phyloP scores from a whole-genome alignment of 2,797 vertebrate species.

The Lepus townsendii region DNA sequence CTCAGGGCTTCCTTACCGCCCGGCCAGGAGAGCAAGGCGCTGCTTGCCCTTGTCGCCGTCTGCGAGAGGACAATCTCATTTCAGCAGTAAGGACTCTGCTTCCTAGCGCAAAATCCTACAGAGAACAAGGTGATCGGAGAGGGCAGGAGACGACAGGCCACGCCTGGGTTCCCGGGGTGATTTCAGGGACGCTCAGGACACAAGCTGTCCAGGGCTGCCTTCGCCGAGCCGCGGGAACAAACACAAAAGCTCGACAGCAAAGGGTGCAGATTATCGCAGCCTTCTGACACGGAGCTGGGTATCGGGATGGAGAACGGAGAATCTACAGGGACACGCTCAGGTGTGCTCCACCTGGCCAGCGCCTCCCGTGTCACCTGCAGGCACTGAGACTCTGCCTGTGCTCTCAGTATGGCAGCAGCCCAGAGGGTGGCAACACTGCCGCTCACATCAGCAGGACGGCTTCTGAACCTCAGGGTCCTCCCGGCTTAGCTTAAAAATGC shows the following conservation, averaged over 20 bases:
- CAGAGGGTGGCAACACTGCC: too few relatives aligned
- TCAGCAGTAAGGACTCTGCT: not conserved
- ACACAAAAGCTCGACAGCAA: not conserved
- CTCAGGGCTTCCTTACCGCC: not conserved
- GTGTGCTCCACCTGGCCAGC: not conserved
- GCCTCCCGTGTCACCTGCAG: accelerated
- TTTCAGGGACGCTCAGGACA: not conserved
- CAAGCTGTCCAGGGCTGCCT: not conserved
- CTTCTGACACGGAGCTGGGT: not conserved
- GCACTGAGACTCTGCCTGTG: not conserved
- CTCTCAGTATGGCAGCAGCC: not conserved
- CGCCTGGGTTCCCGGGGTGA: not conserved
- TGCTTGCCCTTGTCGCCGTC: not conserved
- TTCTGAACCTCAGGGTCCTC: not conserved
- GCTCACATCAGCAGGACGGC: accelerated
- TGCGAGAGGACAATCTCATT: not conserved
- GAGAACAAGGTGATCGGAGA: not conserved
- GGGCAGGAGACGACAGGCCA: not conserved
- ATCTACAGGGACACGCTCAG: not conserved
- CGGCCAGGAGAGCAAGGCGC: not conserved
- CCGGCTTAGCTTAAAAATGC: not conserved
- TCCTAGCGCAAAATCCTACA: not conserved
- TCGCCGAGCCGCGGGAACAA: not conserved
- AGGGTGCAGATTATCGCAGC: not conserved
- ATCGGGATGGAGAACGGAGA: not conserved